Conservation (phyloP, 2,113 vertebrate species). For the Thermophis baileyi region DNA sequence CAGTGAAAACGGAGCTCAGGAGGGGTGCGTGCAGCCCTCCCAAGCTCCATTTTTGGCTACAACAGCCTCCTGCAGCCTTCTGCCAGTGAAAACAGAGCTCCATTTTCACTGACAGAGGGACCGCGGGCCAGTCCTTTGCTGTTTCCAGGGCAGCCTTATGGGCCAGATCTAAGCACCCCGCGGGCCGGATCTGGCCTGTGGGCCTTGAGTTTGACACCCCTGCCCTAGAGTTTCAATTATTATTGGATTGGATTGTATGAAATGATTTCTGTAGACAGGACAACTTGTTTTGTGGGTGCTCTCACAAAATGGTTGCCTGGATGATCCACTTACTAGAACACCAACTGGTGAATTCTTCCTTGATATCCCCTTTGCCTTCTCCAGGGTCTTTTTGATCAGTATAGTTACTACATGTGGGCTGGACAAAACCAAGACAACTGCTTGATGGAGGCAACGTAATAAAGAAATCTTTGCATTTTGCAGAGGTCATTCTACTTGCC, state of each 20-base stretch:
- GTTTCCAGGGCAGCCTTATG: too few species aligned
- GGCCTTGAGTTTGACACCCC: too few species aligned
- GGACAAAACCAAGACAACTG: background rate
- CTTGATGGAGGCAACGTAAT: background rate
- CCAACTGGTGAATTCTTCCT: background rate
- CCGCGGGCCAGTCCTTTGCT: too few species aligned
- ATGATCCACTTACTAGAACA: background rate
- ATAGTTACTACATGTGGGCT: background rate
- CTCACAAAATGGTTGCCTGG: background rate
- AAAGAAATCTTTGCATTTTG: background rate
- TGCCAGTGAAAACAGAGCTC: too few species aligned
- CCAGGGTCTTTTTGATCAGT: background rate
- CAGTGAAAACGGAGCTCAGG: too few species aligned
- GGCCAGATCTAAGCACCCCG: too few species aligned
- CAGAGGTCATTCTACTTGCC: background rate
- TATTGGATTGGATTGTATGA: background rate
- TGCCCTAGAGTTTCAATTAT: background rate
- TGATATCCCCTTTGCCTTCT: background rate
- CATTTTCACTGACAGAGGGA: too few species aligned
- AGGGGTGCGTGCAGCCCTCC: too few species aligned
- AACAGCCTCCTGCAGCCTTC: too few species aligned
- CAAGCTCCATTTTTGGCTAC: too few species aligned
- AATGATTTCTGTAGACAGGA: background rate
- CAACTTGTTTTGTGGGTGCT: background rate
- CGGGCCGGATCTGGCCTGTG: too few species aligned